Base-by-base conservation (phyloP, 2,888 invertebrate species). In the Cheilosia urbana region DNA sequence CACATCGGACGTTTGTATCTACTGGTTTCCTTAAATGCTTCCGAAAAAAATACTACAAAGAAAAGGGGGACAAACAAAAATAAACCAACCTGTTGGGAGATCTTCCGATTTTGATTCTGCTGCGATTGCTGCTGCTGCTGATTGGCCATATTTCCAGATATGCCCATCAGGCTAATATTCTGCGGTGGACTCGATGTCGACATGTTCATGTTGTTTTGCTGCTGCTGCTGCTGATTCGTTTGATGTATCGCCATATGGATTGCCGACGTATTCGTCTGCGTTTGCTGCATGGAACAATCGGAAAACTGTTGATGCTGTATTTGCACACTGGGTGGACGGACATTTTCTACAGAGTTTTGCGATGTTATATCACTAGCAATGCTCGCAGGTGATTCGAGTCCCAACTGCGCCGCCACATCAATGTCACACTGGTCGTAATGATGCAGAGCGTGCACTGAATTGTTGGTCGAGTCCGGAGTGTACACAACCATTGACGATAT, bases 341-440 rank as follows among this genome's bases (percentile, higher is more conserved):
- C 93, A 42, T 93, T 93, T 88, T 95, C 95, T 0, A 95, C 94
- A 0, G 95, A 94, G 89, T 94, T 95, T 88, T 96, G 96, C 0
- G 95, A 95, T 9, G 96, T 95, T 92, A 97, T 94, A 91, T 98
- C 97, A 58, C 96, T 96, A 1, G 97, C 96, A 88, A 98, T 97
- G 49, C 97, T 97, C 0, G 97, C 96, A 0, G 98, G 97, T 0
- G 98, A 97, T 91, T 98, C 98, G 87, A 98, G 93, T 0, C 96
- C 97, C 77, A 97, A 92, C 90, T 97, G 96, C 76, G 95, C 95
- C 76, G 95, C 95, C 1, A 97, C 97, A 91, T 97, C 97, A 81
- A 97, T 92, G 88, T 97, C 97, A 89, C 96, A 96, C 73, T 96
- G 96, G 0, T 94, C 94, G 89, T 96, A 96, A 88, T 95, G 95